Percentiles rank a stretch among this genome's conserved stretches.
These are phyloP conservation scores for Periplaneta americana DNA, from an alignment of 1,140 invertebrate species.

Conservation along the genomic window DNA sequence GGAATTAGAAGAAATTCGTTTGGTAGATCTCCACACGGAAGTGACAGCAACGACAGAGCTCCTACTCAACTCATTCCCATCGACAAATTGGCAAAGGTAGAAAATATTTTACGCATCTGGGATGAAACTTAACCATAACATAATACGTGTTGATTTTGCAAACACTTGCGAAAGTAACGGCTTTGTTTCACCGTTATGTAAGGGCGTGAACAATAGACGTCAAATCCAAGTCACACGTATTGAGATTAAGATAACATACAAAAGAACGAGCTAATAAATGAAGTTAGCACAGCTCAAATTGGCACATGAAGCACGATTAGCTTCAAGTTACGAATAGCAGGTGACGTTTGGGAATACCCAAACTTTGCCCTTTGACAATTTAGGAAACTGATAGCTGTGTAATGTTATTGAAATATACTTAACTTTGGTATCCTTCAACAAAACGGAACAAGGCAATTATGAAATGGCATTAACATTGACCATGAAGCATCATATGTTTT, in stretches of 20 bases:
- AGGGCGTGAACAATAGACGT: slow-evolving; percentile 5
- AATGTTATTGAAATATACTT: background rate
- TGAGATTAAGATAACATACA: background rate
- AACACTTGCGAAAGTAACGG: slow-evolving; percentile 21
- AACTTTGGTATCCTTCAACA: background rate
- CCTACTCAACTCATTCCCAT: slow-evolving; percentile 58
- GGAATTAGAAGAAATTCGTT: background rate
- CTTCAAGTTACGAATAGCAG: background rate
- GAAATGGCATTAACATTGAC: background rate
- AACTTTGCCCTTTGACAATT: background rate
- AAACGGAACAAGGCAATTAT: background rate
- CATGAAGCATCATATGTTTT: background rate
- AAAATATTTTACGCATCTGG: slow-evolving; percentile 18
- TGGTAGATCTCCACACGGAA: slow-evolving; percentile 47
- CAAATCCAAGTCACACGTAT: slow-evolving; percentile 9
- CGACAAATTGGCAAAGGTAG: slow-evolving; percentile 63
- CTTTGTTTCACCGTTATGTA: slow-evolving; percentile 22
- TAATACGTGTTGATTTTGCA: background rate
- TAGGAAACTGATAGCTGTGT: background rate
- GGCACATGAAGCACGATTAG: background rate
- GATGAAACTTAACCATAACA: slow-evolving; percentile 8
- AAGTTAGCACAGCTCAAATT: background rate
- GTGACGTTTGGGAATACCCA: background rate
- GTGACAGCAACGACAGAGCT: slow-evolving; percentile 49
- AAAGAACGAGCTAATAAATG: background rate